Evolutionary conservation across 2,113 vertebrate species (phyloP).

Genomic region (Callorhinus ursinus): DNA sequence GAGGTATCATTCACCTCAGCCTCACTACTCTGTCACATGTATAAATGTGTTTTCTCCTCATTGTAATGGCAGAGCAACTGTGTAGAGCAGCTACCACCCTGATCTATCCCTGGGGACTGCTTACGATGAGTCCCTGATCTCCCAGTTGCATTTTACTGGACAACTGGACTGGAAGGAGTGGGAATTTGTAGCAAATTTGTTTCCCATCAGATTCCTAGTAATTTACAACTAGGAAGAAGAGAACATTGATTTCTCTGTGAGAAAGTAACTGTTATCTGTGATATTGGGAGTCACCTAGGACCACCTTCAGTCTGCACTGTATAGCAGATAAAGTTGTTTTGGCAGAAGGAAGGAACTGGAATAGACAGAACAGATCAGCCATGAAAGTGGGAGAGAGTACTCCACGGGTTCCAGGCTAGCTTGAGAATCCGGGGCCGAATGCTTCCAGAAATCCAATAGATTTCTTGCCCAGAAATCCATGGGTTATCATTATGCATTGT

Average conservation of each 20-base stretch:
- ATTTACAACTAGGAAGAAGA: neutral
- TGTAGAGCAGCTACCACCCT: neutral
- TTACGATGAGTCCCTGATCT: neutral
- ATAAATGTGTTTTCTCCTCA: neutral
- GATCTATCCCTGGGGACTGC: neutral
- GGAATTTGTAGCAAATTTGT: neutral
- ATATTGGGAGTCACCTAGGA: neutral
- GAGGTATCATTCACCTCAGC: rapidly evolving
- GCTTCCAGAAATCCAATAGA: neutral
- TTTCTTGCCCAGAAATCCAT: neutral
- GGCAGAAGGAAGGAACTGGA: neutral
- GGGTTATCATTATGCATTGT: neutral
- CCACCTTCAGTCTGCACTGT: neutral
- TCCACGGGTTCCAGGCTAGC: neutral
- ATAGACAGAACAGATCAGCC: neutral
- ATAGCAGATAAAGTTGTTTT: neutral
- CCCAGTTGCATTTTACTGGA: neutral
- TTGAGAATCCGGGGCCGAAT: neutral
- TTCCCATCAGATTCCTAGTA: neutral
- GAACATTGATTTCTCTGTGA: neutral
- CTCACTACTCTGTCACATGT: neutral
- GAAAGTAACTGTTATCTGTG: neutral
- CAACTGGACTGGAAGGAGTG: neutral
- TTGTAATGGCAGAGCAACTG: neutral
- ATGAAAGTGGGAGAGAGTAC: rapidly evolving